Evolutionary conservation across 2,113 vertebrate species (phyloP).

Genomic region (Oncorhynchus masou): DNA sequence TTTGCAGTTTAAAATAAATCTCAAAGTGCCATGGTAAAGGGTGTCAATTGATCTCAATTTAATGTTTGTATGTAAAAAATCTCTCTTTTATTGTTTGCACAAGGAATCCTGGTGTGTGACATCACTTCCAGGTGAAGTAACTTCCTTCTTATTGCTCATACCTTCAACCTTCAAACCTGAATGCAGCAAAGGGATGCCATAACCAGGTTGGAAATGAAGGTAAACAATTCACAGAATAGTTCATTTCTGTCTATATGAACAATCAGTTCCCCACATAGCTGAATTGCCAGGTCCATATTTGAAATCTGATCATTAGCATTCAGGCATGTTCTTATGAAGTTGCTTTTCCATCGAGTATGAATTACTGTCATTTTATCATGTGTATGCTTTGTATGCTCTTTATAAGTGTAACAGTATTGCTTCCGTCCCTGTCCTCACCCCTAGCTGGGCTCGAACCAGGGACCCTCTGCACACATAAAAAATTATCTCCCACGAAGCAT

Average conservation of each 20-base stretch:
- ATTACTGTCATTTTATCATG: conserved; percentile 47
- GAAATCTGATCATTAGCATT: conserved; percentile 33
- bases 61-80: conserved; percentile 27
- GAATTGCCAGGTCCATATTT: conserved; percentile 9
- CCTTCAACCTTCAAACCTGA: too few species aligned
- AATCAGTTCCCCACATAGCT: conserved; percentile 20
- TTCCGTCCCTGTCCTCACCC: too few species aligned
- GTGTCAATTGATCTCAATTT: not conserved
- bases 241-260: conserved; percentile 16
- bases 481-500: too few species aligned
- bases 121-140: conserved; percentile 6
- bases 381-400: not conserved
- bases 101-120: conserved; percentile 10
- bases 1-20: too few species aligned
- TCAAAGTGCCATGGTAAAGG: too few species aligned
- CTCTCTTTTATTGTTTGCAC: not conserved
- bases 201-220: not conserved
- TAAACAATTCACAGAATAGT: not conserved
- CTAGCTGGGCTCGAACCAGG: too few species aligned
- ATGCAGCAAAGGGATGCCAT: not conserved
- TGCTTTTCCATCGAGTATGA: conserved; percentile 44
- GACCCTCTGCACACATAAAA: too few species aligned
- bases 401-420: too few species aligned
- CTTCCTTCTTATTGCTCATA: not conserved
- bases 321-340: conserved; percentile 46